Evolutionary conservation across 2,113 vertebrate species (phyloP), one percentile per base, ranked within the genome.

Genomic region (Eublepharis macularius): DNA sequence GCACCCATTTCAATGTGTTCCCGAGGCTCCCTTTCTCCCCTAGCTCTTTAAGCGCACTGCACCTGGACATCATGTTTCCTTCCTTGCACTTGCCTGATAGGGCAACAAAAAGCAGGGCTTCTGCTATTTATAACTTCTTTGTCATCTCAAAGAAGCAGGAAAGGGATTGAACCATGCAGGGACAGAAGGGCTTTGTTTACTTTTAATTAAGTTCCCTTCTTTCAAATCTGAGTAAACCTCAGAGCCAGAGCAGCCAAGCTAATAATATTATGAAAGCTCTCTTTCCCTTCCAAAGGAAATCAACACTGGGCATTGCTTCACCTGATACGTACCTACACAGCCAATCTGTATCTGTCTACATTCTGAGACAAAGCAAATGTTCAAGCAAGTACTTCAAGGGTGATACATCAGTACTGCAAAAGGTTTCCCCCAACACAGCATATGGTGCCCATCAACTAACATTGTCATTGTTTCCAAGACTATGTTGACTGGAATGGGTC

Each of bases 161-260:
- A 91, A 90, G 43, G 51, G 47, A 45, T 9, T 77, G 86, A 76
- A 88, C 60, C 80, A 76, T 2, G 32, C 32, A 83, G 73, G 76
- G 92, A 87, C 80, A 79, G 83, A 91, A 90, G 32, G 79, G 54
- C 84, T 89, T 90, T 85, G 72, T 87, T 93, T 92, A 84, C 91
- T 86, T 91, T 89, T 94, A 95, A 95, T 96, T 94, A 91, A 80
- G 91, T 91, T 92, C 89, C 87, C 83, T 91, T 92, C 90, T 95
- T 95, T 96, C 92, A 95, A 90, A 94, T 93, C 92, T 93, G 80
- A 91, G 85, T 92, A 92, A 94, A 95, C 89, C 80, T 47, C 0
- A 75, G 60, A 45, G 83, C 90, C 81, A 94, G 89, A 93, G 87
- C 1, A 36, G 83, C 75, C 70, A 36, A 91, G 87, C 86, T 96